These are phyloP conservation scores for Trogon melanurus DNA, from an alignment of 2,113 vertebrate species.

Conservation along the genomic window DNA sequence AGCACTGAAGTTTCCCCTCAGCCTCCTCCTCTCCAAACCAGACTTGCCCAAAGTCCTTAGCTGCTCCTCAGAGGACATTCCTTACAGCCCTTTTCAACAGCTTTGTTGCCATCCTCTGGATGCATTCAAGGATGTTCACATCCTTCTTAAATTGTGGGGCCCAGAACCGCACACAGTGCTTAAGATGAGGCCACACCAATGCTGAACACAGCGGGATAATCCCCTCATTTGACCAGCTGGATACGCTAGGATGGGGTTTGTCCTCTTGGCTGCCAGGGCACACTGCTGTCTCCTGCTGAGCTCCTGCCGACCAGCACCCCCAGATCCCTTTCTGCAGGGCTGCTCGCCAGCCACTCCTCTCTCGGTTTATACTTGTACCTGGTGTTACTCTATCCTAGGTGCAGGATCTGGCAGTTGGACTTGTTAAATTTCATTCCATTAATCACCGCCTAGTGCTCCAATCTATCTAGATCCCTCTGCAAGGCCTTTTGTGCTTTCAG, in stretches of 20 bases:
- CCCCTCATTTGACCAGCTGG: background rate
- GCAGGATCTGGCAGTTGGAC: background rate
- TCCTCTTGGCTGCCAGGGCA: no score
- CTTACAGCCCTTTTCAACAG: background rate
- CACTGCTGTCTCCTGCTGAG: background rate
- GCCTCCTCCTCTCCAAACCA: background rate
- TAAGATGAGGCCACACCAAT: background rate
- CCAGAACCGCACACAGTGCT: background rate
- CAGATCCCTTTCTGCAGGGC: background rate
- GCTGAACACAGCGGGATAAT: background rate
- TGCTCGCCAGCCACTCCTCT: background rate
- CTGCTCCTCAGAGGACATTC: background rate
- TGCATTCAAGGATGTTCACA: background rate
- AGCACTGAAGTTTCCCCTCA: background rate
- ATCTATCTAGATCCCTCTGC: background rate
- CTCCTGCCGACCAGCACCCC: background rate
- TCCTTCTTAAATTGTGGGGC: background rate
- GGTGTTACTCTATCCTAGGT: background rate
- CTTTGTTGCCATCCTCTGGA: background rate
- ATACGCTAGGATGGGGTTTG: no score
- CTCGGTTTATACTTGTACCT: background rate
- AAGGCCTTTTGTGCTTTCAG: background rate
- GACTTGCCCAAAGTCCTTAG: background rate
- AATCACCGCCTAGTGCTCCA: background rate
- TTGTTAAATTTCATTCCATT: background rate